Evolutionary conservation across 2,113 vertebrate species (phyloP), one percentile per base, ranked within the genome.

Genomic region (Podarcis raffonei): DNA sequence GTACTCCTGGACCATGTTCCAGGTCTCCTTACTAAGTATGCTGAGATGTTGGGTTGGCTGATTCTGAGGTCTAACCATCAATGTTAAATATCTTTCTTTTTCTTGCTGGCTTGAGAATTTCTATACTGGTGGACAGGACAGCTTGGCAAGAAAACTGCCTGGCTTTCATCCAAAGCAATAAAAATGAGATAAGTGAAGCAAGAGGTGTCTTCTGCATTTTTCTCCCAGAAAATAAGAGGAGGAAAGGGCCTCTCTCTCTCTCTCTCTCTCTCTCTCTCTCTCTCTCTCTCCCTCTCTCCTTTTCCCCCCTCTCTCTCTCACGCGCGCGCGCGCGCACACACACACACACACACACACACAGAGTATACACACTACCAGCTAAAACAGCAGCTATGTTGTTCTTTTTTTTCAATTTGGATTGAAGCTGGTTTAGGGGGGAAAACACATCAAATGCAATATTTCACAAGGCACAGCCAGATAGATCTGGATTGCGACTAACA

Each of bases 121-220:
- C 76, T 87, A 27, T 69, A 65, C 76, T 77, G 53, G 39, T 23
- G n/a, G 77, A 68, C 22, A 87, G 39, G 37, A 25, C 53, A 39
- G n/a, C 62, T 87, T 87, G 85, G 85, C 85, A 87, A 80, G 85
- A 69, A 79, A 87, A 79, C 20, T 7, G 35, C 5, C 39, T 79
- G 75, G 75, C 85, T 79, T 79, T 5, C 20, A 53, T 69, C 85
- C 76, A 87, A 23, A 32, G 85, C 66, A 71, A 80, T 87, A 87
- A 79, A 69, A 79, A 27, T 32, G 22, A 80, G 85, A 18, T 69
- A 86, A 86, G 75, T 57, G 77, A 87, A 87, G 85, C 62, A 53
- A 35, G 62, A 6, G 62, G 42, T 76, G 59, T 48, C 85, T 71
- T 62, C 77, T 53, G 53, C 71, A 62, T 37, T 59, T 32, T 59